Base-by-base conservation (phyloP, 2,797 vertebrate genomes). In the Coluber constrictor region DNA sequence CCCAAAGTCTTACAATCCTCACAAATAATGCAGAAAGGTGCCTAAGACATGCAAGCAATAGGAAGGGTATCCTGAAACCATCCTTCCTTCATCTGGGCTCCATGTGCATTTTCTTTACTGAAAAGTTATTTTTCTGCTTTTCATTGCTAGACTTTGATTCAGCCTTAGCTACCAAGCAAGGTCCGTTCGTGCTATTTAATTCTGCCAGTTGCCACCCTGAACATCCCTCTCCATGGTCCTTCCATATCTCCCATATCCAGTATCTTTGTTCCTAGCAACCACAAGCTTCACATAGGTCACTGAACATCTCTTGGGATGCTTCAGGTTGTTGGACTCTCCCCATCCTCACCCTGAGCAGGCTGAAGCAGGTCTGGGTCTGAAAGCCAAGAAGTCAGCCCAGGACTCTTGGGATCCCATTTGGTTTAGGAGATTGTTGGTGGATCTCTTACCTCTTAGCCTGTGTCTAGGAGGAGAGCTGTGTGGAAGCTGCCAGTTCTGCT, bases 391-490 rank as follows among this genome's bases (percentile, higher is more conserved):
- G 5, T 18, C 86, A 60, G 8, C 29, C 12, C 47, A 20, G 79
- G 60, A 1, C 10, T 32, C 60, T 25, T 1, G 27, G 11, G n/a
- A 9, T 4, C 43, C 16, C 32, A 25, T 11, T n/a, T n/a, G n/a
- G 54, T 13, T 4, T 20, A 60, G 47, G 56, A 29, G 8, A 2
- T 9, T 20, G n/a, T 27, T 89, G 29, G 10, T 8, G 20, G 57
- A 23, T 87, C 97, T 98, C 98, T 98, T 97, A 98, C 98, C 98
- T 98, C 98, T 98, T 27, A 96, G 97, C 60, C 97, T 96, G 91
- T 97, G 97, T 93, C 8, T 88, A 74, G 83, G 90, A 92, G 95
- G 97, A 87, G 96, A 97, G 86, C 96, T 96, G 86, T 97, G 94
- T n/a, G 87, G 88, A 0, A 90, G 92, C 79, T 97, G 97, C 90